Conservation (phyloP, 2,113 vertebrate genomes). For the Toxostoma redivivum region DNA sequence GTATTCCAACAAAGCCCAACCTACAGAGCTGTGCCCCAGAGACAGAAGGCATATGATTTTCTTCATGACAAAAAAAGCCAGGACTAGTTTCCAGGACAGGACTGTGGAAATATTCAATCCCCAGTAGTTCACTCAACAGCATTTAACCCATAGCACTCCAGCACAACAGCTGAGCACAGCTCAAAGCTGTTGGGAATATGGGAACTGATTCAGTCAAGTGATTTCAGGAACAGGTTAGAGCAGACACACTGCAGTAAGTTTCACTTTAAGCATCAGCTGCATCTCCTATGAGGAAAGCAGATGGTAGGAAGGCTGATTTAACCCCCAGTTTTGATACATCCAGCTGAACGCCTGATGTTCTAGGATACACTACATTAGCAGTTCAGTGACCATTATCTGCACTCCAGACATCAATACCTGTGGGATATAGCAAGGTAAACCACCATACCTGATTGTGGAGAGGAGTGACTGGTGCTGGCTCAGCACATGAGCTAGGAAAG, state of each 20-base stretch:
- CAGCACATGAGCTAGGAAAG: constrained; percentile 89
- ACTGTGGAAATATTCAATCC: not conserved
- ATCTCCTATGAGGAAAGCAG: not conserved
- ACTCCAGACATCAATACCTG: not conserved
- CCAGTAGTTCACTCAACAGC: not conserved
- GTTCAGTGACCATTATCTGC: not conserved
- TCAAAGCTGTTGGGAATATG: accelerated
- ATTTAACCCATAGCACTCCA: not conserved
- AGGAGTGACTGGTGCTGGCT: constrained; percentile 92
- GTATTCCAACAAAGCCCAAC: accelerated
- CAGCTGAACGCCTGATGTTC: not conserved
- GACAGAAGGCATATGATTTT: accelerated
- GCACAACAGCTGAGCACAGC: too few relatives aligned
- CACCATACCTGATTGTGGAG: constrained; percentile 80
- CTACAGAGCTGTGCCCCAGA: not conserved
- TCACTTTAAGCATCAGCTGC: not conserved
- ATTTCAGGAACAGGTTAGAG: not conserved
- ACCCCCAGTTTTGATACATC: not conserved
- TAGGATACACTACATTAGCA: not conserved
- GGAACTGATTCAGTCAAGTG: not conserved
- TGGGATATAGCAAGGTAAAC: not conserved
- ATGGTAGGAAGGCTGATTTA: not conserved
- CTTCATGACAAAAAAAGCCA: not conserved
- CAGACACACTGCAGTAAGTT: accelerated
- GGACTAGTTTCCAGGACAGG: not conserved